Conservation (phyloP, 2,113 vertebrate genomes). For the Oceanites oceanicus region DNA sequence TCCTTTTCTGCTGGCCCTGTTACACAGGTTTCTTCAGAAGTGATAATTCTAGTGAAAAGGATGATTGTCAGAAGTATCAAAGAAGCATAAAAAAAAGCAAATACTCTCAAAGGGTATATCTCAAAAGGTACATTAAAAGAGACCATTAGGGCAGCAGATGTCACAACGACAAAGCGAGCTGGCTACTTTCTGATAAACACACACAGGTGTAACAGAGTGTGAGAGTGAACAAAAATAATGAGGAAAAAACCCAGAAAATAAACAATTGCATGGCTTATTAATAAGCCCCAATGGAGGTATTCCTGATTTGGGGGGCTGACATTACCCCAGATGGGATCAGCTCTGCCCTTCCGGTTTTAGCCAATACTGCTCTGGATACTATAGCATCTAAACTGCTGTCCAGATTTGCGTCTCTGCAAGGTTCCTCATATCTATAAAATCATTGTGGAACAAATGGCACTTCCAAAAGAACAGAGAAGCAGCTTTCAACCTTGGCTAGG, state of each 20-base stretch:
- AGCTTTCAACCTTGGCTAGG: neutral
- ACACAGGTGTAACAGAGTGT: neutral
- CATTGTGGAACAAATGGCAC: neutral
- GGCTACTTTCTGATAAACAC: neutral
- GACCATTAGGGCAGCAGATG: neutral
- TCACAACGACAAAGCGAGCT: neutral
- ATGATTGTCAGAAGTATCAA: neutral
- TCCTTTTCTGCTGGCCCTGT: neutral
- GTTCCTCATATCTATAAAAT: neutral
- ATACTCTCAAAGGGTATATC: neutral
- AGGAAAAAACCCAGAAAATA: neutral
- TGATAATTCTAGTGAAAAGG: neutral
- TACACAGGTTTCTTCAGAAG: neutral
- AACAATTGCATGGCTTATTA: neutral
- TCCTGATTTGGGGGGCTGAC: neutral
- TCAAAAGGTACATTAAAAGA: neutral
- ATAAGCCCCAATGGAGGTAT: neutral
- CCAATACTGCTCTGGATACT: neutral
- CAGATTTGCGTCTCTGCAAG: neutral
- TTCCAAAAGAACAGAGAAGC: neutral
- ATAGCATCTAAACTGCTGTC: neutral
- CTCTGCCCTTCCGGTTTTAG: neutral
- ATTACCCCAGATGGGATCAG: neutral
- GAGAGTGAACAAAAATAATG: neutral
- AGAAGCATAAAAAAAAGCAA: neutral